These are phyloP conservation scores for Drosophila biarmipes DNA, from an alignment of 1,140 invertebrate genomes.

Conservation along the genomic window DNA sequence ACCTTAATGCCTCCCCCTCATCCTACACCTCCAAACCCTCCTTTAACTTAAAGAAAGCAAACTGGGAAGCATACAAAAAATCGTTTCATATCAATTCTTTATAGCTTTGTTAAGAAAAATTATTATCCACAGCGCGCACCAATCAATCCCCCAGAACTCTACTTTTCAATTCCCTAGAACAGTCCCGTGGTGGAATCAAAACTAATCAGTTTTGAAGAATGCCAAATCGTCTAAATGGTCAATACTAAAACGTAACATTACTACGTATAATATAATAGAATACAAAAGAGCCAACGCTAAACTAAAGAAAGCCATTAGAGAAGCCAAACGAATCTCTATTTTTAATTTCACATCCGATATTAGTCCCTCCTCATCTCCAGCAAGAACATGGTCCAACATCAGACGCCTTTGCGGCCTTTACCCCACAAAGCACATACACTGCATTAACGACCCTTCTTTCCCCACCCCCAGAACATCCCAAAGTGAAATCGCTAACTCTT, in stretches of 20 bases:
- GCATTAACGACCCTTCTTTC: no score
- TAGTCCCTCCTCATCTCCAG: background rate
- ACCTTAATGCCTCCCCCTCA: background rate
- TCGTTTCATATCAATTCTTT: background rate
- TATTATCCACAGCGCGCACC: no score
- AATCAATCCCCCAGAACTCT: no score
- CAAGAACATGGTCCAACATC: background rate
- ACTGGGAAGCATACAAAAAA: background rate
- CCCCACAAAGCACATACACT: background rate
- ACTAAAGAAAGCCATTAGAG: background rate
- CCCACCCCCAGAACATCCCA: background rate
- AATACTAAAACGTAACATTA: no score
- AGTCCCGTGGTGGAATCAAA: no score
- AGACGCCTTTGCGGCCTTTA: background rate
- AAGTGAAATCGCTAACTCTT: background rate
- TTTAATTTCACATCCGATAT: background rate
- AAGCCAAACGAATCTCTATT: background rate
- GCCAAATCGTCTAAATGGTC: no score
- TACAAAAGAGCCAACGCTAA: background rate
- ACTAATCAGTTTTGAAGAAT: no score
- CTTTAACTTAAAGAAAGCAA: no score
- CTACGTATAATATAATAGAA: background rate
- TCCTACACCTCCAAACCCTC: no score
- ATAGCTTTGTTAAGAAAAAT: background rate
- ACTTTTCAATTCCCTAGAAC: no score